Percentiles rank a stretch among this genome's conserved stretches.
These are phyloP conservation scores for Zoanthus solanderi DNA, from an alignment of 92 coral and sea anemone species.

Conservation along the genomic window DNA sequence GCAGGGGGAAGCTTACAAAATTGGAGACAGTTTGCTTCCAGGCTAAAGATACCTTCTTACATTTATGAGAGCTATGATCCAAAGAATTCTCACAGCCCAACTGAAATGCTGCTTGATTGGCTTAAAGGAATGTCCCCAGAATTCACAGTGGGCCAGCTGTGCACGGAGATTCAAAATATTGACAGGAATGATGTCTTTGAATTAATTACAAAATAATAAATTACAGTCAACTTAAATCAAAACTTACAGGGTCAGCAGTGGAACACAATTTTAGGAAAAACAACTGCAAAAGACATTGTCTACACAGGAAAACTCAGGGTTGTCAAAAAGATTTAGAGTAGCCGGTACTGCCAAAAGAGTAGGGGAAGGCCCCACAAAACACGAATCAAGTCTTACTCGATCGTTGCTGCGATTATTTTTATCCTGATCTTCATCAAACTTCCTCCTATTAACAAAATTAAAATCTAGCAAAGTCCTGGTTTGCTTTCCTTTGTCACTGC, in stretches of 20 bases:
- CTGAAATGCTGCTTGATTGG: conserved; percentile 43
- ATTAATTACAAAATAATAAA: neutral
- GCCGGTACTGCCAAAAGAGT: too few relatives aligned
- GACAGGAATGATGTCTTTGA: conserved; percentile 44
- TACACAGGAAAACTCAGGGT: too few relatives aligned
- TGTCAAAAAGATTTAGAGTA: too few relatives aligned
- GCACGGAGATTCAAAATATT: conserved; percentile 14
- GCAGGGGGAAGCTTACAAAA: conserved; percentile 31
- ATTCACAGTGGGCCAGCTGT: conserved; percentile 39
- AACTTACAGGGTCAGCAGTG: neutral
- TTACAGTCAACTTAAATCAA: neutral
- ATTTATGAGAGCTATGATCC: conserved; percentile 27
- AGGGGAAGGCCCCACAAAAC: too few relatives aligned
- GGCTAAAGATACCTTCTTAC: neutral
- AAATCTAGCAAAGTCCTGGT: too few relatives aligned
- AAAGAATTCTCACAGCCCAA: conserved; percentile 33
- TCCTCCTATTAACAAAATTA: too few relatives aligned
- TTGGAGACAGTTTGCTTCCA: conserved; percentile 37
- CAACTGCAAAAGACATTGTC: too few relatives aligned
- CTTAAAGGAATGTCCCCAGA: neutral
- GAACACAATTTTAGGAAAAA: too few relatives aligned
- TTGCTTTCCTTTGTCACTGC: too few relatives aligned
- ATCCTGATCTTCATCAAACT: too few relatives aligned
- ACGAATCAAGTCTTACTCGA: too few relatives aligned
- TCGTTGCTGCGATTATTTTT: too few relatives aligned